phyloP scores from a whole-genome alignment of 2,113 vertebrate species.

The Cyprinodon brontotheroides region DNA sequence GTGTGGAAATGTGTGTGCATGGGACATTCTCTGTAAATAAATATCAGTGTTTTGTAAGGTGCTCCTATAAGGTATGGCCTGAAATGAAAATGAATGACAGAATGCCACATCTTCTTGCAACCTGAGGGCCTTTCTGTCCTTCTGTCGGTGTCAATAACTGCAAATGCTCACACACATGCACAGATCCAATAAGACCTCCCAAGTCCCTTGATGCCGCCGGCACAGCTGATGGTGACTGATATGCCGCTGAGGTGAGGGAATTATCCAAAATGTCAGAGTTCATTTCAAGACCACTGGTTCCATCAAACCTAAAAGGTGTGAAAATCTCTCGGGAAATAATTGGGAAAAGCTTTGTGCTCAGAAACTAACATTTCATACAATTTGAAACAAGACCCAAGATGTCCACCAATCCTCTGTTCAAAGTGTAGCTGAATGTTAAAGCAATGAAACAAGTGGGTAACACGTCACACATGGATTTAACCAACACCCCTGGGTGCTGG shows the following conservation, averaged over 20 bases:
- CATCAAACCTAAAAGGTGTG: constrained; percentile 23
- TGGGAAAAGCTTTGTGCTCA: neutral
- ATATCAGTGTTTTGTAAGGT: constrained; percentile 26
- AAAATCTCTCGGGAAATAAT: constrained; percentile 17
- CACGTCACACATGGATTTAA: constrained; percentile 17
- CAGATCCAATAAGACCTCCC: constrained; percentile 32
- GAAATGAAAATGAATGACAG: constrained; percentile 61
- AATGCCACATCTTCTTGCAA: constrained; percentile 39
- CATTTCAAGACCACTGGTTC: constrained; percentile 42
- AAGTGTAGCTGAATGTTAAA: constrained; percentile 12
- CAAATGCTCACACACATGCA: constrained; percentile 28
- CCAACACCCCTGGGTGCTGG: constrained; percentile 3
- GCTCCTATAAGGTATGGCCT: constrained; percentile 38
- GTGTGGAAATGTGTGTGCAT: constrained; percentile 2
- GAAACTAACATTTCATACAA: constrained; percentile 10
- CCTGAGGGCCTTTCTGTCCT: constrained; percentile 67
- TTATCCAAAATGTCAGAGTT: constrained; percentile 53
- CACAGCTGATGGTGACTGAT: constrained; percentile 67
- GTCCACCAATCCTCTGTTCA: neutral
- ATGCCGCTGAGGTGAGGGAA: constrained; percentile 37
- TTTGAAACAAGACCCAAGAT: neutral
- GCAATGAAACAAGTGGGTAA: constrained; percentile 18
- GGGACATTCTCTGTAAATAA: constrained; percentile 29
- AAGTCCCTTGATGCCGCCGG: constrained; percentile 5
- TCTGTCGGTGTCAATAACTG: constrained; percentile 56